These are phyloP conservation scores for Apostichopus californicus DNA, from an alignment of 35 echinoderm and acorn worm genomes.

Conservation along the genomic window DNA sequence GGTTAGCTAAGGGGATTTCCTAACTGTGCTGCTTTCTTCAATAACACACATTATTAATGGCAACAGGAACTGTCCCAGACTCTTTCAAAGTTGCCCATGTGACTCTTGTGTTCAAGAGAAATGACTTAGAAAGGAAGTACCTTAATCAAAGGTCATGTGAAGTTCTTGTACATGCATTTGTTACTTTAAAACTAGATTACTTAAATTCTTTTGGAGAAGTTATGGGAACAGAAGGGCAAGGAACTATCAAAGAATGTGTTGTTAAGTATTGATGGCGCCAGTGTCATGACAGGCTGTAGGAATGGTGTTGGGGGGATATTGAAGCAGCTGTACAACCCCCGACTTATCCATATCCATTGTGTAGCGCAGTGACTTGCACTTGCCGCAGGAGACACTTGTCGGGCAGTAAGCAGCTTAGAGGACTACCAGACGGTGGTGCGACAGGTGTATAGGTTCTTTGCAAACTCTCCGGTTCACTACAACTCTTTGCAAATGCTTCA, in stretches of 20 bases:
- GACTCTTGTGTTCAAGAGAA: too few species aligned
- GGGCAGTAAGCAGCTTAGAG: not conserved
- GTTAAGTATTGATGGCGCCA: not conserved
- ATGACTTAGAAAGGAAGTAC: too few species aligned
- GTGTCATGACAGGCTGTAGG: not conserved
- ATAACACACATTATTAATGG: too few species aligned
- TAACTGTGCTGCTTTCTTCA: too few species aligned
- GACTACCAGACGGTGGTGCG: not conserved
- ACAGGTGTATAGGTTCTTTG: not conserved
- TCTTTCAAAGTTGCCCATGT: too few species aligned
- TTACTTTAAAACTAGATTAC: too few species aligned
- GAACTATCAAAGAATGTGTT: not conserved
- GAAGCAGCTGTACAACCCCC: not conserved
- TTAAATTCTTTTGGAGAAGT: not conserved
- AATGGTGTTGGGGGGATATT: not conserved
- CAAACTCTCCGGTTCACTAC: constrained; percentile 7
- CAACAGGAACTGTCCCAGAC: too few species aligned
- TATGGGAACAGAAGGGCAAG: not conserved
- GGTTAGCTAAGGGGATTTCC: too few species aligned
- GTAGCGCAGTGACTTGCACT: not conserved
- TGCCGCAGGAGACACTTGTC: not conserved
- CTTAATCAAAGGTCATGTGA: too few species aligned
- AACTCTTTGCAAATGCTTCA: not conserved
- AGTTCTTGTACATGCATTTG: too few species aligned
- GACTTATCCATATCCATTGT: not conserved